Conservation (phyloP, 2,888 invertebrate species). For the Eumacrocentrus americanus region DNA sequence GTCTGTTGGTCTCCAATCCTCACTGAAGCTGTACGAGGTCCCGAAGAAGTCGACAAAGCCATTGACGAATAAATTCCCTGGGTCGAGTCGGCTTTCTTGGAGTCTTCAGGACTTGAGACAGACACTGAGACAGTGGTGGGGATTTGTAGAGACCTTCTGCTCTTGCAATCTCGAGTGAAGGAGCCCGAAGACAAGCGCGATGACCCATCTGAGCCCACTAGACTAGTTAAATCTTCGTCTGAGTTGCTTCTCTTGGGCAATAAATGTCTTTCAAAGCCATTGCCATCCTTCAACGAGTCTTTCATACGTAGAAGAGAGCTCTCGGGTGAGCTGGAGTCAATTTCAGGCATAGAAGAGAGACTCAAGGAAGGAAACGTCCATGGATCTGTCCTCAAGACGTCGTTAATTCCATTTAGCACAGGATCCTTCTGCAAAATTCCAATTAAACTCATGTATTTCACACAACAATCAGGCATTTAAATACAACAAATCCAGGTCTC, state of each 20-base stretch:
- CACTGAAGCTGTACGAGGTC: not conserved
- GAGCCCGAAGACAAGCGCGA: slow-evolving; percentile 38
- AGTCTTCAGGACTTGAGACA: not conserved
- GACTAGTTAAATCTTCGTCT: slow-evolving; percentile 62
- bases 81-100: slow-evolving; percentile 31
- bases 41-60: not conserved
- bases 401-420: not conserved
- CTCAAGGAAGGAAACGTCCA: not conserved
- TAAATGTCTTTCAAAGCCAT: slow-evolving; percentile 1
- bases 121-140: slow-evolving; percentile 40
- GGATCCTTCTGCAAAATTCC: not conserved
- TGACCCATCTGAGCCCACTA: slow-evolving; percentile 25
- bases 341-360: not conserved
- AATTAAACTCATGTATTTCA: not conserved
- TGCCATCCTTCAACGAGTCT: not conserved
- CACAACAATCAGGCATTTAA: not conserved
- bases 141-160: slow-evolving; percentile 72
- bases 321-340: not conserved
- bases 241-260: slow-evolving; percentile 61
- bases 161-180: slow-evolving; percentile 72
- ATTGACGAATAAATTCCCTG: slow-evolving; percentile 4
- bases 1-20: slow-evolving; percentile 13
- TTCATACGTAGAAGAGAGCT: not conserved
- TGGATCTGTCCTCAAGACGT: not conserved
- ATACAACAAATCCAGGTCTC: not conserved